Evolutionary conservation across 1,140 invertebrate species (phyloP), one percentile per base, ranked within the genome.

Genomic region (Sitodiplosis mosellana): DNA sequence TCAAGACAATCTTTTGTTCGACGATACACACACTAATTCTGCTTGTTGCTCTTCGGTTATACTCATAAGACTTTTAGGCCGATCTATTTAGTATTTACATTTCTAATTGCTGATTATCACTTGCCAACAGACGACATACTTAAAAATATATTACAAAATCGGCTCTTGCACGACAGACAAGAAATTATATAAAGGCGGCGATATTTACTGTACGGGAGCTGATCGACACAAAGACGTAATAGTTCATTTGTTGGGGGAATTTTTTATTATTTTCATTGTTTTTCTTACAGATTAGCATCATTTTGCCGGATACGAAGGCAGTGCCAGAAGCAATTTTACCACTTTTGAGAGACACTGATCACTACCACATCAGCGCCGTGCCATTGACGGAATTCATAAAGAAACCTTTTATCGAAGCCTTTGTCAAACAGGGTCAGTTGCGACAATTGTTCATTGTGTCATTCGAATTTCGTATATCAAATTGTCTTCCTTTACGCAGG

Each of bases 341-440:
- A 42, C 43, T 72, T 45, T 56, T 54, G 5, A 57, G 69, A 15
- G 70, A 74, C 53, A 69, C 60, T 50, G 69, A 72, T 52, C 76
- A 75, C 58, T 77, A 76, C 58, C 67, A 65, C 57, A 46, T 75
- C 44, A 54, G 57, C 21, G 55, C 59, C 41, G 48, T 76, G 11
- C 55, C 53, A 27, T 49, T 65, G 10, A 59, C 51, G 21, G 66
- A 73, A 51, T 57, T 77, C 3, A 46, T 73, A 33, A 61, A 66
- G 27, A 61, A 63, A 50, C 60, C 69, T 48, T 76, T 76, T 54
- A 64, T 76, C 27, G 60, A 69, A 47, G 66, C 64, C 46, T 74
- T 73, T 55, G 56, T 73, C 3, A 53, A 58, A 46, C 53, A 48
- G 51, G 56, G 58, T 55, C 53, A 50, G 51, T 49, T 33, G 10